Evolutionary conservation across 2,888 invertebrate genomes (phyloP).

Genomic region (Rhamnusium bicolor): DNA sequence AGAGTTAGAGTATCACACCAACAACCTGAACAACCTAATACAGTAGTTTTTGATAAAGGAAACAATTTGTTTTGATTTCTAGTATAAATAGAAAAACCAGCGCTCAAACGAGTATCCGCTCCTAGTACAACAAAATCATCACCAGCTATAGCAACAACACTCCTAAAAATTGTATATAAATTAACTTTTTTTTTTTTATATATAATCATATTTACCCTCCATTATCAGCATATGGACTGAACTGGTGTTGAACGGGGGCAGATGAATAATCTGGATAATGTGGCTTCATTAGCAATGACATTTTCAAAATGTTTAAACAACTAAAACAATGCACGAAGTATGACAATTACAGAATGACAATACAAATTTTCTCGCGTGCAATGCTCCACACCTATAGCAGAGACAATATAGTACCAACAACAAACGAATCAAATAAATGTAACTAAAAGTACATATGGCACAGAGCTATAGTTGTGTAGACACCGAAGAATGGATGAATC

Average conservation of each 20-base stretch:
- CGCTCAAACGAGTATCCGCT: conserved; percentile 93
- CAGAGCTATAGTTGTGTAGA: too few relatives aligned
- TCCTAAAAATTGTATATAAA: conserved; percentile 74
- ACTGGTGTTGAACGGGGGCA: conserved; percentile 71
- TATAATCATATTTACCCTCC: conserved; percentile 83
- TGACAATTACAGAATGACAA: conserved; percentile 15
- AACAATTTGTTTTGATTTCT: conserved; percentile 92
- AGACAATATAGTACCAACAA: too few relatives aligned
- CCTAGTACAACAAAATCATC: conserved; percentile 96
- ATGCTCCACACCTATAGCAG: too few relatives aligned
- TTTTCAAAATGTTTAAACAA: conserved; percentile 12
- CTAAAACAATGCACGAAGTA: not conserved
- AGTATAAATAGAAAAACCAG: conserved; percentile 92
- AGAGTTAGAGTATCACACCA: conserved; percentile 98
- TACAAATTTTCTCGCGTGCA: too few relatives aligned
- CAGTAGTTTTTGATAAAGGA: conserved; percentile 84
- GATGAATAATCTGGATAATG: conserved; percentile 65
- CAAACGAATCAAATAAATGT: too few relatives aligned
- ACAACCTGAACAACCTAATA: conserved; percentile 96
- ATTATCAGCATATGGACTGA: conserved; percentile 83
- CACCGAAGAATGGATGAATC: too few relatives aligned
- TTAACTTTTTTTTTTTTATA: too few relatives aligned
- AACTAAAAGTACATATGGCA: too few relatives aligned
- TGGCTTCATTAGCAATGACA: conserved; percentile 50
- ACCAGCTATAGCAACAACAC: conserved; percentile 95